Base-by-base conservation (phyloP, 2,797 vertebrate genomes). In the Allobates femoralis region DNA sequence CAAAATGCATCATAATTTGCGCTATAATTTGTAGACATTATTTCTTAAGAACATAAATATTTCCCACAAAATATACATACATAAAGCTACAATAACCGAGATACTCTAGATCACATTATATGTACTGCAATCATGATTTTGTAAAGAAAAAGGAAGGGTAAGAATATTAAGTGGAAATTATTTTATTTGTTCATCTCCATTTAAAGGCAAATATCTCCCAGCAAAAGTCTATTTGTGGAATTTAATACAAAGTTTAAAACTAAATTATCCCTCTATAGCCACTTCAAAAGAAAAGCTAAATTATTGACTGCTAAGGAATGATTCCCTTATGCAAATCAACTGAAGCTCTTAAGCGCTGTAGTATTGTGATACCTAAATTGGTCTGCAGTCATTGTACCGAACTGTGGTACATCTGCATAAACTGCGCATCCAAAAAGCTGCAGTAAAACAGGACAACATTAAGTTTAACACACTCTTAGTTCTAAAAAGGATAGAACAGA, bases 241-340 rank as follows among this genome's bases (percentile, higher is more conserved):
- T 64, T 85, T 32, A 83, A 88, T 79, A 16, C 53, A 4, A 81
- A 3, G 85, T 69, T 71, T 89, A 81, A 90, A 89, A 87, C 73
- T 78, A 83, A 34, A 80, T 87, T 55, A 87, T 84, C 64, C 18
- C 62, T 84, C 64, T 11, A 12, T 86, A 82, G 28, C 71, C 81
- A 23, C 34, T 86, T 64, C 41, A 60, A 89, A 89, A 89, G 87
- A 88, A 85, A 76, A 83, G 69, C 37, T 87, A 73, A 12, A 80
- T 12, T 83, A 67, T 83, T 75, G 81, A n/a, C 89, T 90, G 88
- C 66, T 74, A 46, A 90, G 89, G 84, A 3, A 81, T 51, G 53
- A 90, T 81, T 83, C 50, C 8, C 50, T 89, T 86, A 67, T 78
- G 87, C 75, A 83, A 87, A 85, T 87, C 87, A 89, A 28, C 89